These are phyloP conservation scores for Petrocephalus zakoni DNA, from an alignment of 2,113 vertebrate species.

Conservation along the genomic window DNA sequence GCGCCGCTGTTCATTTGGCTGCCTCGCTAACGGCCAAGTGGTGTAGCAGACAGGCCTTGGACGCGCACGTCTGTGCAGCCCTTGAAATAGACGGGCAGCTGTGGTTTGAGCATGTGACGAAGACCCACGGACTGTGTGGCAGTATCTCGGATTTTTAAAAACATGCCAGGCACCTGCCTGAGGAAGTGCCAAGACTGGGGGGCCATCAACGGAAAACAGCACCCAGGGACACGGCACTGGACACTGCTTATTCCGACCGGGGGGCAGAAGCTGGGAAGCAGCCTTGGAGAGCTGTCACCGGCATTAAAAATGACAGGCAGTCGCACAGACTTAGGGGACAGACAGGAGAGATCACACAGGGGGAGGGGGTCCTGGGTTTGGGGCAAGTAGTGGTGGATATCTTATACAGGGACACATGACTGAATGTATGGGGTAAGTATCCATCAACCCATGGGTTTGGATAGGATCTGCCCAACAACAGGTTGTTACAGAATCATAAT, in stretches of 20 bases:
- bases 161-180: not conserved
- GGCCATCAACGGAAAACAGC: not conserved
- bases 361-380: not conserved
- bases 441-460: not conserved
- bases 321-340: too few species aligned
- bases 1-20: too few species aligned
- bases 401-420: not conserved
- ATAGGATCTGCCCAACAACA: not conserved
- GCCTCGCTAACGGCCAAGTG: not conserved
- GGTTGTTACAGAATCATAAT: not conserved
- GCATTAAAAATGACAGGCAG: not conserved
- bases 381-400: not conserved
- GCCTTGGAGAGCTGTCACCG: not conserved
- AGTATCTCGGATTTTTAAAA: not conserved
- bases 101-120: not conserved
- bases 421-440: not conserved
- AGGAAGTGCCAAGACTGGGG: not conserved
- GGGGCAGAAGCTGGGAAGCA: not conserved
- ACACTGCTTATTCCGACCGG: not conserved
- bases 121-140: not conserved
- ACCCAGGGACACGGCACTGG: not conserved
- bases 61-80: not conserved
- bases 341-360: not conserved
- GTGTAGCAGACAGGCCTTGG: not conserved
- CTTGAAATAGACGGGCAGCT: conserved; percentile 2